These are phyloP conservation scores for Pycnomerus fuliginosus DNA, from an alignment of 2,888 invertebrate genomes.

Conservation along the genomic window DNA sequence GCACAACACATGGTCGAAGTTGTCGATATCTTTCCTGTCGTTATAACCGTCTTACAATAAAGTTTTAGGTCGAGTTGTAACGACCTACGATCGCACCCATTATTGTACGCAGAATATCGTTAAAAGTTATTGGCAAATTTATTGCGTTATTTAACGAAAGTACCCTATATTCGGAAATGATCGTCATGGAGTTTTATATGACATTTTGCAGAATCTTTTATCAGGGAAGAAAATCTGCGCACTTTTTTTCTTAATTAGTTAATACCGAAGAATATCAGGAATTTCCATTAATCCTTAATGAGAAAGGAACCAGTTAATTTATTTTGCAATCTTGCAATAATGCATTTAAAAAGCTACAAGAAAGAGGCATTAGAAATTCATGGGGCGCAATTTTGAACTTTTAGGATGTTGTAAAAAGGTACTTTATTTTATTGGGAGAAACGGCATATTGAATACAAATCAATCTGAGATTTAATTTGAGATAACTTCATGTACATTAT, in stretches of 20 bases:
- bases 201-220: slow-evolving; percentile 4
- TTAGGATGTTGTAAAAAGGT: slow-evolving; percentile 2
- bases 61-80: slow-evolving; percentile 17
- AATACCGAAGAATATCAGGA: too few species aligned
- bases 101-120: slow-evolving; percentile 21
- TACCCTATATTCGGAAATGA: slow-evolving; percentile 17
- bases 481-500: slow-evolving; percentile 9
- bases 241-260: not conserved
- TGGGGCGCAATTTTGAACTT: not conserved
- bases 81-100: slow-evolving; percentile 11
- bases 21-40: slow-evolving; percentile 12
- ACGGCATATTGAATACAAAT: slow-evolving; percentile 8
- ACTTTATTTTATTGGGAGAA: slow-evolving; percentile 9
- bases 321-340: too few species aligned
- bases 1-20: slow-evolving; percentile 23
- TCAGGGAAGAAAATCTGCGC: too few species aligned
- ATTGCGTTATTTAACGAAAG: slow-evolving; percentile 19
- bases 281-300: too few species aligned
- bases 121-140: slow-evolving; percentile 25
- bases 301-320: too few species aligned
- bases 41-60: slow-evolving; percentile 17
- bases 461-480: slow-evolving; percentile 21
- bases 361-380: slow-evolving; percentile 4
- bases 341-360: too few species aligned
- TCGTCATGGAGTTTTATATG: slow-evolving; percentile 17